Evolutionary conservation across 2,888 invertebrate genomes (phyloP).

Genomic region (Spialia ferax): DNA sequence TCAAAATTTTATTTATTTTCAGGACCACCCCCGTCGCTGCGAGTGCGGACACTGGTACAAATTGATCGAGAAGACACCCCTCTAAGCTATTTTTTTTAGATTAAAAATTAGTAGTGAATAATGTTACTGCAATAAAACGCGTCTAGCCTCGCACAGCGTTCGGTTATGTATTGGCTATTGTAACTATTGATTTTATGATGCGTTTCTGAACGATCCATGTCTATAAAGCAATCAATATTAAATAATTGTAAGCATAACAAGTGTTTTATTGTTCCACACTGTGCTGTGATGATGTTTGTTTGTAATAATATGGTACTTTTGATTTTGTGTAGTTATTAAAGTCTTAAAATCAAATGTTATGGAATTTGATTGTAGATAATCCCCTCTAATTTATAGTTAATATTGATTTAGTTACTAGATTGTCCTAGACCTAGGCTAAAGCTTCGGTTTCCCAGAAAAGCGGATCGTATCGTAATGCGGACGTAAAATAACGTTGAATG

Average conservation of each 20-base stretch:
- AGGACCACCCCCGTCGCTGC: conserved; percentile 96
- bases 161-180: conserved; percentile 51
- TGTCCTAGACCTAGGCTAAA: too few species aligned
- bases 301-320: conserved; percentile 47
- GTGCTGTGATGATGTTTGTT: conserved; percentile 46
- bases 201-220: conserved; percentile 44
- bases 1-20: conserved; percentile 49
- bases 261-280: conserved; percentile 65
- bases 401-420: too few species aligned
- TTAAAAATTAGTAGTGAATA: conserved; percentile 69
- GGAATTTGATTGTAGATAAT: not conserved
- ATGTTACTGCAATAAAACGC: conserved; percentile 64
- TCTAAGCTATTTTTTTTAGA: conserved; percentile 85
- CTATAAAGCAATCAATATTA: conserved; percentile 63
- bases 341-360: conserved; percentile 2
- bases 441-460: too few species aligned
- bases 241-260: conserved; percentile 75
- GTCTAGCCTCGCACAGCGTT: conserved; percentile 60
- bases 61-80: conserved; percentile 91
- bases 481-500: too few species aligned
- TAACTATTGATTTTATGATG: conserved; percentile 44
- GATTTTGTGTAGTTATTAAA: conserved; percentile 53
- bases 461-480: too few species aligned
- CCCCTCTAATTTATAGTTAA: too few species aligned
- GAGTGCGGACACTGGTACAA: conserved; percentile 99